phyloP scores from a whole-genome alignment of 2,113 vertebrate genomes.

The Crotophaga sulcirostris region DNA sequence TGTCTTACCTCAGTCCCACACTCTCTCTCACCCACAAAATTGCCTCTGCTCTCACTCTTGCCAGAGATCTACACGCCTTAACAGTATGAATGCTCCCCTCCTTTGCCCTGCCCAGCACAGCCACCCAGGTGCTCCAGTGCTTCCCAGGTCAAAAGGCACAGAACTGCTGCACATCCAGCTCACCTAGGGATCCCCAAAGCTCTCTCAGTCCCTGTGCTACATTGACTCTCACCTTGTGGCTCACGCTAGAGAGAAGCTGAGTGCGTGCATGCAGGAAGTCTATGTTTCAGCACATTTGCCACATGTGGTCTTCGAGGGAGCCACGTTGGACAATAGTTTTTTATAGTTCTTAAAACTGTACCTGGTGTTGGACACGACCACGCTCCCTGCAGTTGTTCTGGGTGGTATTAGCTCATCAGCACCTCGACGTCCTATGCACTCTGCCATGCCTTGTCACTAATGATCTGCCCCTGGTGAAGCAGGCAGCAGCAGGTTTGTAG shows the following conservation, averaged over 20 bases:
- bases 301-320: neutral
- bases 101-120: neutral
- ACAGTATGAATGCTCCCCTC: neutral
- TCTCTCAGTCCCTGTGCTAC: neutral
- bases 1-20: neutral
- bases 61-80: neutral
- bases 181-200: neutral
- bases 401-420: neutral
- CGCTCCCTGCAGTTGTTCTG: neutral
- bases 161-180: neutral
- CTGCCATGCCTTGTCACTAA: neutral
- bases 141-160: neutral
- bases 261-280: neutral
- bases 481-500: neutral
- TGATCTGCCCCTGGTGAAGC: neutral
- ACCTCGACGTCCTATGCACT: neutral
- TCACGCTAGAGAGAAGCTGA: neutral
- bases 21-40: neutral
- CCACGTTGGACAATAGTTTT: neutral
- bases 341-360: neutral
- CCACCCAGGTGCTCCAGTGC: neutral
- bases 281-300: neutral
- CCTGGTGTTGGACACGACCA: neutral
- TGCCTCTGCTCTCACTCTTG: neutral
- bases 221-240: neutral